These are phyloP conservation scores for Rhaphigaster nebulosa DNA, from an alignment of 2,888 invertebrate species.

Conservation along the genomic window DNA sequence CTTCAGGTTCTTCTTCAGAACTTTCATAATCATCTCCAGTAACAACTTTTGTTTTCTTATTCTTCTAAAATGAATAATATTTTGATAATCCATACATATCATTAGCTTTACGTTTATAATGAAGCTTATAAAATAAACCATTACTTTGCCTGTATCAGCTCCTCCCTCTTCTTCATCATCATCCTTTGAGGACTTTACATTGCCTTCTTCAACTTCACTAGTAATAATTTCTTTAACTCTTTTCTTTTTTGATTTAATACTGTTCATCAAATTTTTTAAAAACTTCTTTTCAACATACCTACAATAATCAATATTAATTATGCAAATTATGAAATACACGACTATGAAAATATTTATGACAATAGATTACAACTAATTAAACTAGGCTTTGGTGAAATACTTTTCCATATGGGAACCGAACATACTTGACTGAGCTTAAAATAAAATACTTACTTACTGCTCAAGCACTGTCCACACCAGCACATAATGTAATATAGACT, in stretches of 20 bases:
- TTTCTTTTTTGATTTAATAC: constrained; percentile 31
- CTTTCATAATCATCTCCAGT: constrained; percentile 69
- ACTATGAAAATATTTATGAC: not conserved
- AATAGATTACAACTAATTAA: not conserved
- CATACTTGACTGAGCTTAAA: not conserved
- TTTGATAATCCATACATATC: not conserved
- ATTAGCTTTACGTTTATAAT: not conserved
- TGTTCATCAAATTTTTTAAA: constrained; percentile 73
- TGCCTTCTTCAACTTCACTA: constrained; percentile 20
- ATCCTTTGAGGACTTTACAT: constrained; percentile 66
- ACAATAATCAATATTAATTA: not conserved
- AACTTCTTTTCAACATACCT: constrained; percentile 82
- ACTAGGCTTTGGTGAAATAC: no score
- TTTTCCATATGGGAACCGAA: not conserved
- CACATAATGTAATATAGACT: not conserved
- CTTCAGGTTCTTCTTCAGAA: constrained; percentile 79
- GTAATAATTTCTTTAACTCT: constrained; percentile 37
- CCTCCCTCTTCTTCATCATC: constrained; percentile 66
- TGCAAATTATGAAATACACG: not conserved
- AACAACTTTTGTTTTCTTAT: constrained; percentile 63
- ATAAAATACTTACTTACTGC: not conserved
- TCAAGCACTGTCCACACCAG: not conserved
- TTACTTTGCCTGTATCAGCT: not conserved
- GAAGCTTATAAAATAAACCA: not conserved
- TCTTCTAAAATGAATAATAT: constrained; percentile 47